Base-by-base conservation (phyloP, 1,140 invertebrate genomes). In the Aphelenchoides avenae region DNA sequence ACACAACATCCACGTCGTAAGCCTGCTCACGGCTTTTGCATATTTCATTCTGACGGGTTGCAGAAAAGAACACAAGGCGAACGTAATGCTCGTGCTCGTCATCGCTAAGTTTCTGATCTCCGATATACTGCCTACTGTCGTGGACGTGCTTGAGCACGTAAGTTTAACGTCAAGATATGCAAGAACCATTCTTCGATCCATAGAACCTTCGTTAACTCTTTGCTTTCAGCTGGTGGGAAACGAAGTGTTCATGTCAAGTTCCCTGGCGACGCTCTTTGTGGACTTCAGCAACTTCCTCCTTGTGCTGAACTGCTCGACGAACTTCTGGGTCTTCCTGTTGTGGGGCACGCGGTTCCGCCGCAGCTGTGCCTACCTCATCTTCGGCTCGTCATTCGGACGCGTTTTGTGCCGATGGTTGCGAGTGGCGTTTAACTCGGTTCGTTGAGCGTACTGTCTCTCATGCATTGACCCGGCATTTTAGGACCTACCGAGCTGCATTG, bases 271-370 rank as follows among this genome's bases (percentile, higher is more conserved):
- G 13, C 33, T 73, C 3, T 66, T 71, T 44, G 71, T 73, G 18
- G 71, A 73, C 34, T 47, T 75, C 13, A 61, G 54, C 24, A 73
- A 73, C 48, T 73, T 73, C 46, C 54, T 73, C 5, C 36, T 73
- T 13, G 73, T 76, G 7, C 44, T 71, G 33, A 73, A 73, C 50
- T 75, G 72, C 43, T 63, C 69, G 24, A 73, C 71, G 3, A 73
- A 73, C 46, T 73, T 73, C 40, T 73, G 70, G 70, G 66, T 73
- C 22, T 73, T 75, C 42, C 44, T 73, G n/a, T 53, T 75, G 7
- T 73, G 61, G 52, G 73, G 71, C 11, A 68, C 67, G 40, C 39
- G 73, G 15, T 73, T 73, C 50, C 49, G 71, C 15, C 44, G 46
- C n/a, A 39, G 57, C 37, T 60, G 57, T 37, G 33, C 39, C 1